Percentiles rank a stretch among this genome's conserved stretches.
Conservation (phyloP, 1,140 invertebrate species). For the Philotrypesis tridentata region DNA sequence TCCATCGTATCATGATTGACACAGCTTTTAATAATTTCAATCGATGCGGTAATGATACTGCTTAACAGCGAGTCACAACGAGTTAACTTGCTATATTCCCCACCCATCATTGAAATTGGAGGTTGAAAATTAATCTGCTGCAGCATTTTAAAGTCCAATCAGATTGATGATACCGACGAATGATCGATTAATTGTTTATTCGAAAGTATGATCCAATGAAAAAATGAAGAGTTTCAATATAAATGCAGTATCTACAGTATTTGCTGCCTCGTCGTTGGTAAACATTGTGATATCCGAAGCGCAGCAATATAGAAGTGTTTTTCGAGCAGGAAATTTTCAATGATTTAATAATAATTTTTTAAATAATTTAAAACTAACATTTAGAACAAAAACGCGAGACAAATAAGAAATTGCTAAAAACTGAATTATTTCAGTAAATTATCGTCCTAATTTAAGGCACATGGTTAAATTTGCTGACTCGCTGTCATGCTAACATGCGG, state of each 20-base stretch:
- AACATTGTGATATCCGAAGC: no score
- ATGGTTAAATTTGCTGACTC: no score
- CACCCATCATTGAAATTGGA: background rate
- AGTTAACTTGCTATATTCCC: background rate
- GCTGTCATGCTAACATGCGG: background rate
- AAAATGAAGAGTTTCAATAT: no score
- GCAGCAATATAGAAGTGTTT: no score
- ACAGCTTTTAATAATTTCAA: background rate
- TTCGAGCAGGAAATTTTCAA: no score
- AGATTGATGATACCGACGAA: background rate
- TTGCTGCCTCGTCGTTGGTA: no score
- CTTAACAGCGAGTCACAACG: background rate
- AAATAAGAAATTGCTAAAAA: no score
- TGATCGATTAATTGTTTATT: background rate
- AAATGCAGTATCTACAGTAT: no score
- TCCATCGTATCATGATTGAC: background rate
- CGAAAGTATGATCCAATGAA: no score
- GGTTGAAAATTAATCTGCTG: background rate
- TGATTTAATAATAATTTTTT: no score
- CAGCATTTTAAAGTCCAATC: no score
- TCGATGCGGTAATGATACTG: background rate
- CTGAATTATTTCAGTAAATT: background rate
- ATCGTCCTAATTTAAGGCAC: background rate
- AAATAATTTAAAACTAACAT: background rate
- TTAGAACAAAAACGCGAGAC: background rate